Base-by-base conservation (phyloP, 2,888 invertebrate genomes). In the Neoscelio sp. region DNA sequence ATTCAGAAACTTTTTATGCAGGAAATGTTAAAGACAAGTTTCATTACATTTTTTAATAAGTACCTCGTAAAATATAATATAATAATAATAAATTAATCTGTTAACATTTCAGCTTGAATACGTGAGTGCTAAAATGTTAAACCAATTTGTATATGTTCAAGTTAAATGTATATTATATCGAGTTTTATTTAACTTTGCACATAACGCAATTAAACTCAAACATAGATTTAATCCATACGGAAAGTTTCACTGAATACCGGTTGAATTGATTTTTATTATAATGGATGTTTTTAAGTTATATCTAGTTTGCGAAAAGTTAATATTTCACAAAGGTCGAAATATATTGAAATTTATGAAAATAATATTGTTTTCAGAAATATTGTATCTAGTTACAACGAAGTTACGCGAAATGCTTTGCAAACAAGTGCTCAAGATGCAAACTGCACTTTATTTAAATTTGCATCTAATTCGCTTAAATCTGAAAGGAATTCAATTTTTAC, bases 281-380 rank as follows among this genome's bases (percentile, higher is more conserved):
- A 56, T 12, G 8, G 38, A 62, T 48, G 46, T 50, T 46, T 62
- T 35, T 28, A 20, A 5, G 40, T 17, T 17, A 40, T 40, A 40
- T n/a, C 1, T 15, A 40, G 2, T 40, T 40, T 12, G 15, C 2
- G 1, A 2, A n/a, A 17, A 33, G 10, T 13, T 68, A 18, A 56
- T 56, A 18, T 40, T 48, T 10, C n/a, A 2, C n/a, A n/a, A n/a
- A n/a, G n/a, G n/a, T n/a, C n/a, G 40, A 15, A 26, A 38, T 10
- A 12, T 44, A 60, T 71, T 70, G 26, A 71, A 70, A 70, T 70
- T 70, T 70, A 70, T 50, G 70, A 70, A 70, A 58, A 70, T 70
- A 30, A 2, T 17, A 15, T 42, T 8, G 17, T 40, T 2, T 40
- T 38, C 10, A 17, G 23, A 35, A 35, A 12, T 46, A 48, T 26